Percentiles rank a stretch among this genome's conserved stretches.
Conservation (phyloP, 2,113 vertebrate genomes). For the Opisthocomus hoazin region DNA sequence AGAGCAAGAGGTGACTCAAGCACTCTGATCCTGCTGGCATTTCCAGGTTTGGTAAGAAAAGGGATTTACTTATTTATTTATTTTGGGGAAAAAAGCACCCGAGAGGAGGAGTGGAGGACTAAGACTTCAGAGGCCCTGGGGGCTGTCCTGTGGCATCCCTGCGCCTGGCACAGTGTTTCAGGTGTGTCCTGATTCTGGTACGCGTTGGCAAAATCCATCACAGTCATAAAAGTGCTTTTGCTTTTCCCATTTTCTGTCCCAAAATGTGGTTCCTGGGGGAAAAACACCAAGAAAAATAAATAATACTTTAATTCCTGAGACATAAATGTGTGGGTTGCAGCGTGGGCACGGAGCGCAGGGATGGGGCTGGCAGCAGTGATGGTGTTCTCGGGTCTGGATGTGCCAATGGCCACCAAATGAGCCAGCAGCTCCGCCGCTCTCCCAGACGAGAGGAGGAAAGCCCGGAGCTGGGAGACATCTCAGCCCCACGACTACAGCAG, state of each 20-base stretch:
- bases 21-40: not conserved
- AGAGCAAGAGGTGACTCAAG: not conserved
- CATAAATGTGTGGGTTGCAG: not conserved
- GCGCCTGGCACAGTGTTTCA: not conserved
- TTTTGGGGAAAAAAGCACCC: not conserved
- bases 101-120: not conserved
- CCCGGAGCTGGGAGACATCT: not conserved
- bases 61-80: not conserved
- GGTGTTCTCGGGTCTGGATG: not conserved
- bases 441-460: accelerated
- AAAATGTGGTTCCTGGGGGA: not conserved
- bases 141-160: not conserved
- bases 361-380: not conserved
- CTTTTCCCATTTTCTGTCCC: not conserved
- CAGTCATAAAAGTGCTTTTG: not conserved
- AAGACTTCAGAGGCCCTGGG: not conserved
- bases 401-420: not conserved
- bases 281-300: not conserved
- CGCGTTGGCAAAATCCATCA: accelerated
- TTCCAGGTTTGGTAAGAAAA: not conserved
- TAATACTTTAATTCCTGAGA: not conserved
- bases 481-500: accelerated
- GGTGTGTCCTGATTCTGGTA: not conserved
- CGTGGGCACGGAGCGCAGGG: accelerated
- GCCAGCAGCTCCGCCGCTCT: not conserved